Conservation (phyloP, 2,113 vertebrate genomes). For the Saimiri boliviensis region DNA sequence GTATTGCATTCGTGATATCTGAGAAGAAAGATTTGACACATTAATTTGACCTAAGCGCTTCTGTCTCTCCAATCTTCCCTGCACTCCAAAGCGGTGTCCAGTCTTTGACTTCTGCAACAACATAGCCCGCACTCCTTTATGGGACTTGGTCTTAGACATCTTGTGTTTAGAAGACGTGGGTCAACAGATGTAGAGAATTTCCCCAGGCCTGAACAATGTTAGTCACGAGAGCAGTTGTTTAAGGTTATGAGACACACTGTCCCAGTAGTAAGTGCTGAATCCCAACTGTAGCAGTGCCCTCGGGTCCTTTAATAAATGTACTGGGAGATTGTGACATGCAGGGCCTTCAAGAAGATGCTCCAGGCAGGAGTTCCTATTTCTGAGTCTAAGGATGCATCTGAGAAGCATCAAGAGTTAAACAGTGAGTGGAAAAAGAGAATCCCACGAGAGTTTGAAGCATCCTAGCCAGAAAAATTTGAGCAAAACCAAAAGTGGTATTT, state of each 20-base stretch:
- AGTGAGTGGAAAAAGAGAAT: neutral
- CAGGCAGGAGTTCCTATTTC: neutral
- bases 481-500: neutral
- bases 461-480: neutral
- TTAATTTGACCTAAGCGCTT: slow-evolving; percentile 47
- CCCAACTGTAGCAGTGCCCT: neutral
- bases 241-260: neutral
- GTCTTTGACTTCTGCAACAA: neutral
- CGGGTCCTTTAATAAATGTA: neutral
- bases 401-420: neutral
- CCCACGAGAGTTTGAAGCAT: neutral
- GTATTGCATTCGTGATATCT: neutral
- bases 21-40: neutral
- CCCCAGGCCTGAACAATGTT: neutral
- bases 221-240: neutral
- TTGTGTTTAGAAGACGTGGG: neutral
- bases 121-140: neutral
- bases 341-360: neutral
- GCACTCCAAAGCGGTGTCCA: neutral
- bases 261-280: neutral
- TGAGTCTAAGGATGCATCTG: neutral
- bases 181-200: neutral
- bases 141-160: neutral
- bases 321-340: neutral
- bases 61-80: slow-evolving; percentile 10